Conservation (phyloP, 2,113 vertebrate genomes). For the Eretmochelys imbricata region DNA sequence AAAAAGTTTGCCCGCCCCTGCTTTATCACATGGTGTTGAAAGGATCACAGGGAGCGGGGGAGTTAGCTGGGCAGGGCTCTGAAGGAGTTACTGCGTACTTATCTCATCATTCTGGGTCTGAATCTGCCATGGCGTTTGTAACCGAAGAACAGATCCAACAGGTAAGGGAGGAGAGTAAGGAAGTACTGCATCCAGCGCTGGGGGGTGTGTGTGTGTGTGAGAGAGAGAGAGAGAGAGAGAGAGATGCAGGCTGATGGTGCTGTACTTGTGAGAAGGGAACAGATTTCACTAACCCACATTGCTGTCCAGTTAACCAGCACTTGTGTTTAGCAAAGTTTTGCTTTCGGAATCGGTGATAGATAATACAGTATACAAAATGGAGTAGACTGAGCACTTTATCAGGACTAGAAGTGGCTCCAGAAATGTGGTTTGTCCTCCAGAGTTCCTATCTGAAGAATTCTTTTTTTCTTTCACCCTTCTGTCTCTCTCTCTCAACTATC, state of each 20-base stretch:
- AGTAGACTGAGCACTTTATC: accelerated
- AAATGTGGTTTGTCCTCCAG: not conserved
- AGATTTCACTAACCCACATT: not conserved
- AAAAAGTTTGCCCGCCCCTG: no score
- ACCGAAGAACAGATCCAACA: slow-evolving; percentile 78
- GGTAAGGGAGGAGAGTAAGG: slow-evolving; percentile 71
- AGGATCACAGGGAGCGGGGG: slow-evolving; percentile 23
- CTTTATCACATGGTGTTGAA: not conserved
- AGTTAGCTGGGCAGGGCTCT: not conserved
- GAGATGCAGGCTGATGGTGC: accelerated
- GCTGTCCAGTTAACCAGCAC: not conserved
- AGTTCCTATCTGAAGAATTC: not conserved
- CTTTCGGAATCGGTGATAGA: not conserved
- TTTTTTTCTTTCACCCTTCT: not conserved
- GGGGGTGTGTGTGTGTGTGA: accelerated
- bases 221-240: no score
- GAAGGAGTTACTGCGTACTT: accelerated
- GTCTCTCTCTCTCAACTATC: not conserved
- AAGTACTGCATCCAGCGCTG: accelerated
- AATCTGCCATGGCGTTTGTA: slow-evolving; percentile 77
- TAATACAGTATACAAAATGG: no score
- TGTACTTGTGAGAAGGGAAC: accelerated
- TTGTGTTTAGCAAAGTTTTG: not conserved
- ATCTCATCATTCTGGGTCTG: not conserved
- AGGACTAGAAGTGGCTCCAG: accelerated